A percentile compares a stretch with the other conserved stretches of the same genome.
These are phyloP conservation scores for Pseudoips prasinana DNA, from an alignment of 2,888 invertebrate genomes.

Conservation along the genomic window DNA sequence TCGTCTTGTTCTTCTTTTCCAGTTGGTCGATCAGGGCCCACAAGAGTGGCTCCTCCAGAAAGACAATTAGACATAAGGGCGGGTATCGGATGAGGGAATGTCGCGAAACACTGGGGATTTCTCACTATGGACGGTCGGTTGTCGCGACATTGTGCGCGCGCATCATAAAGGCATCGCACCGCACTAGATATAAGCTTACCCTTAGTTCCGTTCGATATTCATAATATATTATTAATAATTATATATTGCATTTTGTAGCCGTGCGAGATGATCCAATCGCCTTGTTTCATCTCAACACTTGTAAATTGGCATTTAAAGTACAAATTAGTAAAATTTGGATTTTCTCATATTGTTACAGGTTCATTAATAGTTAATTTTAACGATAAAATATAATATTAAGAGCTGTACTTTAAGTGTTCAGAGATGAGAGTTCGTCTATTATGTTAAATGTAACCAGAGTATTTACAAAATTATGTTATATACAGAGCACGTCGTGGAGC, in stretches of 20 bases:
- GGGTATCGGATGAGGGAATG: slow-evolving; percentile 76
- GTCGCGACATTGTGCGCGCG: slow-evolving; percentile 69
- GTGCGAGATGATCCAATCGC: slow-evolving; percentile 71
- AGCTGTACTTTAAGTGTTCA: slow-evolving; percentile 82
- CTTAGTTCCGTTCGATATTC: slow-evolving; percentile 66
- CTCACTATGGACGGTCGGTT: slow-evolving; percentile 78
- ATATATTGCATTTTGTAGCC: slow-evolving; percentile 62
- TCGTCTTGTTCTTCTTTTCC: slow-evolving; percentile 81
- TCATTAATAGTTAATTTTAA: slow-evolving; percentile 78
- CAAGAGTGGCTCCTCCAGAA: slow-evolving; percentile 82
- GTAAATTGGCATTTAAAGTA: slow-evolving; percentile 82
- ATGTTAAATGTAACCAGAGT: slow-evolving; percentile 68
- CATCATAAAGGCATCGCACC: slow-evolving; percentile 81
- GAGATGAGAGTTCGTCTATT: slow-evolving; percentile 71
- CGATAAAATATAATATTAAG: slow-evolving; percentile 76
- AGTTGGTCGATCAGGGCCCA: slow-evolving; percentile 82
- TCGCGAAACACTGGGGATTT: slow-evolving; percentile 79
- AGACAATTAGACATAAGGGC: slow-evolving; percentile 79
- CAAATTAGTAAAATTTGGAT: slow-evolving; percentile 81
- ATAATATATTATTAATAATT: slow-evolving; percentile 37
- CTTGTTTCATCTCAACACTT: slow-evolving; percentile 74
- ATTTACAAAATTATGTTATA: slow-evolving; percentile 51
- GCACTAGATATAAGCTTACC: slow-evolving; percentile 76
- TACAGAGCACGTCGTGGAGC: slow-evolving; percentile 29
- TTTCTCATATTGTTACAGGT: slow-evolving; percentile 81